Conservation (phyloP, 2,888 invertebrate species). For the Zhuqinia jingwanae region DNA sequence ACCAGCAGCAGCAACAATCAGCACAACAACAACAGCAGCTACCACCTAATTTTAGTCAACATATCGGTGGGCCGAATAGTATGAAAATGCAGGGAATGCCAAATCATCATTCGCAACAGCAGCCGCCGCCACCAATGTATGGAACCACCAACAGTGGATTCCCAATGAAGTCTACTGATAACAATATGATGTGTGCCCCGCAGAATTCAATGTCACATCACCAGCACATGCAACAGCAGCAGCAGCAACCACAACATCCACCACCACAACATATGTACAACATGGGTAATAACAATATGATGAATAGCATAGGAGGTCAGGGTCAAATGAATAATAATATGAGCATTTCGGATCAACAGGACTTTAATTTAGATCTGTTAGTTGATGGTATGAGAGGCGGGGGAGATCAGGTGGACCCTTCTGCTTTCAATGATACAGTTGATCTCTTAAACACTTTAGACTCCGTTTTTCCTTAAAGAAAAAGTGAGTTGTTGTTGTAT, state of each 20-base stretch:
- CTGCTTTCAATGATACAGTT: slow-evolving; percentile 59
- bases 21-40: slow-evolving; percentile 66
- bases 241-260: slow-evolving; percentile 42
- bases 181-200: slow-evolving; percentile 61
- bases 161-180: slow-evolving; percentile 63
- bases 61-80: slow-evolving; percentile 30
- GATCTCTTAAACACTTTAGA: slow-evolving; percentile 63
- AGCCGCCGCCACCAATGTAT: slow-evolving; percentile 60
- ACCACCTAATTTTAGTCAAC: slow-evolving; percentile 64
- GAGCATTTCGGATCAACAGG: slow-evolving; percentile 66
- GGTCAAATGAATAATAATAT: slow-evolving; percentile 55
- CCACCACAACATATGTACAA: slow-evolving; percentile 67
- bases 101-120: slow-evolving; percentile 60
- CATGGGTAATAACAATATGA: slow-evolving; percentile 62
- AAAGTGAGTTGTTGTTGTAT: slow-evolving; percentile 43
- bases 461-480: slow-evolving; percentile 55
- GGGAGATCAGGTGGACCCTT: slow-evolving; percentile 48
- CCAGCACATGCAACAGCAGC: slow-evolving; percentile 62
- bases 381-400: slow-evolving; percentile 66
- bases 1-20: slow-evolving; percentile 61
- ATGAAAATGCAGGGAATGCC: slow-evolving; percentile 69
- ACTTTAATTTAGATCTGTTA: slow-evolving; percentile 66
- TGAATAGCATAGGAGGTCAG: slow-evolving; percentile 51
- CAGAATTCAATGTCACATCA: slow-evolving; percentile 69
- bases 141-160: slow-evolving; percentile 59